phyloP scores from a whole-genome alignment of 2,888 invertebrate genomes.

The Tyria jacobaeae region DNA sequence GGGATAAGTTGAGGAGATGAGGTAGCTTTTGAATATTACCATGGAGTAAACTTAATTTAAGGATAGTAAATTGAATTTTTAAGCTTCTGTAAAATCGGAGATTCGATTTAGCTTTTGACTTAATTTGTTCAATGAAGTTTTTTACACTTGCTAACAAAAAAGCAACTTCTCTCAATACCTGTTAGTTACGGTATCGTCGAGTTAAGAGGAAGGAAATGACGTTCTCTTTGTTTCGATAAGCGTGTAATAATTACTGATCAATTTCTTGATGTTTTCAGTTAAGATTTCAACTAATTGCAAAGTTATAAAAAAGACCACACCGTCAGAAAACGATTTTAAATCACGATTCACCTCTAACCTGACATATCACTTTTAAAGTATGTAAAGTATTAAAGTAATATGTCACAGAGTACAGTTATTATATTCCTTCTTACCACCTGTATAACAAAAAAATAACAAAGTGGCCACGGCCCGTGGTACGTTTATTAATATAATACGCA shows the following conservation, averaged over 20 bases:
- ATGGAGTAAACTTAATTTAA: conserved; percentile 32
- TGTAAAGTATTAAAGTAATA: not conserved
- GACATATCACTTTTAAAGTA: not conserved
- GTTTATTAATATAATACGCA: no score
- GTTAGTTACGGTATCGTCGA: conserved; percentile 57
- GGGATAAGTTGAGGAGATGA: conserved; percentile 38
- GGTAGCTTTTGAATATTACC: conserved; percentile 33
- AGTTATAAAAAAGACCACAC: conserved; percentile 58
- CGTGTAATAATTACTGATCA: conserved; percentile 74
- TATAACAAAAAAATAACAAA: no score
- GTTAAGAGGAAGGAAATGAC: conserved; percentile 75
- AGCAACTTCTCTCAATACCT: conserved; percentile 37
- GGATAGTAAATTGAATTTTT: conserved; percentile 41
- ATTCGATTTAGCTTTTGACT: conserved; percentile 36
- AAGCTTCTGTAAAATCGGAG: conserved; percentile 29
- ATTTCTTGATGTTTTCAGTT: conserved; percentile 66
- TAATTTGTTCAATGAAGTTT: conserved; percentile 32
- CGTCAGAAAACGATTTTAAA: conserved; percentile 28
- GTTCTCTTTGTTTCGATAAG: conserved; percentile 61
- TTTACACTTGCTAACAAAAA: conserved; percentile 26
- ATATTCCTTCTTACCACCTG: no score
- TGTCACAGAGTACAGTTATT: no score
- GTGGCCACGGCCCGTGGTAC: no score
- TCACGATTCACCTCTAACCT: not conserved
- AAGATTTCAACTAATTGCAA: conserved; percentile 50